Conservation (phyloP, 2,888 invertebrate genomes). For the Rotaria sp. region DNA sequence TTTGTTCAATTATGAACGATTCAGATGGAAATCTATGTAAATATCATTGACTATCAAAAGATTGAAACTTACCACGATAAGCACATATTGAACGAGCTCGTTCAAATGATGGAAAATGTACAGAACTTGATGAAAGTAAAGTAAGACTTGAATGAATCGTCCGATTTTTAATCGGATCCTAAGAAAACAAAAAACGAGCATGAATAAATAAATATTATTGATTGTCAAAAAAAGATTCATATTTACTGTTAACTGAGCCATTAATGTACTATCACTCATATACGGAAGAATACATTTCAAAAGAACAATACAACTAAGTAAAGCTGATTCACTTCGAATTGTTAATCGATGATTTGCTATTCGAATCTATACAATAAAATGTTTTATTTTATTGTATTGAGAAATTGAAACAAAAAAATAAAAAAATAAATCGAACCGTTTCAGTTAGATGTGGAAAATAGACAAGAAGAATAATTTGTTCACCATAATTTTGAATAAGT, state of each 20-base stretch:
- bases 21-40: too few species aligned
- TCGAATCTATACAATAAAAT: background rate
- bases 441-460: conserved; percentile 52
- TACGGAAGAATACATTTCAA: conserved; percentile 73
- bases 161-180: background rate
- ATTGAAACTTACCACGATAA: conserved; percentile 66
- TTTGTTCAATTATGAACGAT: too few species aligned
- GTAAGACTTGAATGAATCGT: conserved; percentile 3
- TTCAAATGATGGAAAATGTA: conserved; percentile 14
- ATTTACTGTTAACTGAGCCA: conserved; percentile 74
- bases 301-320: conserved; percentile 74
- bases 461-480: conserved; percentile 53
- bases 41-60: conserved; percentile 65
- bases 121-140: background rate
- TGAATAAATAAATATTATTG: too few species aligned
- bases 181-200: background rate
- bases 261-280: conserved; percentile 72
- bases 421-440: conserved; percentile 46
- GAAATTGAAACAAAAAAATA: too few species aligned
- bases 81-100: conserved; percentile 46
- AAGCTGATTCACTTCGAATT: conserved; percentile 75
- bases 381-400: background rate
- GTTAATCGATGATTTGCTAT: conserved; percentile 62
- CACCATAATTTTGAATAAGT: conserved; percentile 63
- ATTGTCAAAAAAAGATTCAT: background rate